These are phyloP conservation scores for Antechinus flavipes DNA, from an alignment of 2,113 vertebrate species.

Conservation along the genomic window DNA sequence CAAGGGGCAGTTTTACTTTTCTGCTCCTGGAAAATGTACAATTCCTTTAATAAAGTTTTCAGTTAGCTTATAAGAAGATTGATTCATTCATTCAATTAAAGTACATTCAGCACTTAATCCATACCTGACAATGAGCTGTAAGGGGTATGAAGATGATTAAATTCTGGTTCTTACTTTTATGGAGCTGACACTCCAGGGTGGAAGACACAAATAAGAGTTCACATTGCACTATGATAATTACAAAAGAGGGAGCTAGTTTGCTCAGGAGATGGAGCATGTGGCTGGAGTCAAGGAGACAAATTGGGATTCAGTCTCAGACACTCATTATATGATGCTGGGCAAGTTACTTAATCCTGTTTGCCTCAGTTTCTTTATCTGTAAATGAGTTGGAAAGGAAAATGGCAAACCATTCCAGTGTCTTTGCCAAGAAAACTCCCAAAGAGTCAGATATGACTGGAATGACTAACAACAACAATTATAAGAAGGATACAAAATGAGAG, in stretches of 20 bases:
- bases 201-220: neutral
- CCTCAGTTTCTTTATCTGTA: no score
- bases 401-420: neutral
- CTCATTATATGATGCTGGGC: neutral
- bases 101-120: neutral
- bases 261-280: neutral
- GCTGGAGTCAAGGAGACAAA: neutral
- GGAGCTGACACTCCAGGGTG: neutral
- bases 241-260: neutral
- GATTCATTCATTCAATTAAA: neutral
- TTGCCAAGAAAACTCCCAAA: neutral
- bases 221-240: no score
- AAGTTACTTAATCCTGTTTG: no score
- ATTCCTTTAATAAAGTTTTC: neutral
- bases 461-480: neutral
- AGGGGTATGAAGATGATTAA: neutral
- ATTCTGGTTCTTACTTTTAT: neutral
- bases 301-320: neutral
- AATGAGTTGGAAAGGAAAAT: no score
- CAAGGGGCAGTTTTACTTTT: neutral
- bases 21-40: neutral
- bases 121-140: neutral
- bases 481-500: no score
- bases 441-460: neutral
- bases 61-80: neutral